These are phyloP conservation scores for Bovichtus diacanthus DNA, from an alignment of 2,797 vertebrate genomes.

Conservation along the genomic window DNA sequence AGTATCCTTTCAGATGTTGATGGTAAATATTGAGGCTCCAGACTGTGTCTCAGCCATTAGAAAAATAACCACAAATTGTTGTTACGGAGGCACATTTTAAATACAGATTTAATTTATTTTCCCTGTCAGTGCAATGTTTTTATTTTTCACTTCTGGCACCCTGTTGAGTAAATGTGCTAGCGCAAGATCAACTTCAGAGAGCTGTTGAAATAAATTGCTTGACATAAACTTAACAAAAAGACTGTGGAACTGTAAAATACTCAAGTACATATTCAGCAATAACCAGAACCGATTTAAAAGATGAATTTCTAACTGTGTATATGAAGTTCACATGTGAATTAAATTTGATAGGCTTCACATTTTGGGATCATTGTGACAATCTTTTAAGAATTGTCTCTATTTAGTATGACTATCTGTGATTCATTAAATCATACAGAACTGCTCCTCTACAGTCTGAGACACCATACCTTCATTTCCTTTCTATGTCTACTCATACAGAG, in stretches of 20 bases:
- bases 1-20: slow-evolving; percentile 32
- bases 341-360: neutral
- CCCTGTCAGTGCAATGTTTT: slow-evolving; percentile 14
- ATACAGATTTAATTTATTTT: slow-evolving; percentile 53
- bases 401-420: slow-evolving; percentile 17
- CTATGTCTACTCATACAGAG: slow-evolving; percentile 28
- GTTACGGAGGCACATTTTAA: slow-evolving; percentile 32
- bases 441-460: slow-evolving; percentile 9
- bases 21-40: slow-evolving; percentile 31
- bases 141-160: slow-evolving; percentile 27
- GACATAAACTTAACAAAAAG: slow-evolving; percentile 46
- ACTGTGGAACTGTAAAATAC: slow-evolving; percentile 19
- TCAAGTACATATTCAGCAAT: slow-evolving; percentile 20
- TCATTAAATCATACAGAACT: slow-evolving; percentile 30
- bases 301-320: neutral
- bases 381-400: slow-evolving; percentile 1
- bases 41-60: slow-evolving; percentile 7
- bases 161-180: slow-evolving; percentile 24
- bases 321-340: slow-evolving; percentile 17
- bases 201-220: slow-evolving; percentile 44
- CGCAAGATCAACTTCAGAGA: slow-evolving; percentile 31
- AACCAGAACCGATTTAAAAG: neutral
- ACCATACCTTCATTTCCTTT: no score
- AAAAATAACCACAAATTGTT: slow-evolving; percentile 35
- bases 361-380: neutral